phyloP scores from a whole-genome alignment of 2,797 vertebrate genomes.

The Borostomias antarcticus region DNA sequence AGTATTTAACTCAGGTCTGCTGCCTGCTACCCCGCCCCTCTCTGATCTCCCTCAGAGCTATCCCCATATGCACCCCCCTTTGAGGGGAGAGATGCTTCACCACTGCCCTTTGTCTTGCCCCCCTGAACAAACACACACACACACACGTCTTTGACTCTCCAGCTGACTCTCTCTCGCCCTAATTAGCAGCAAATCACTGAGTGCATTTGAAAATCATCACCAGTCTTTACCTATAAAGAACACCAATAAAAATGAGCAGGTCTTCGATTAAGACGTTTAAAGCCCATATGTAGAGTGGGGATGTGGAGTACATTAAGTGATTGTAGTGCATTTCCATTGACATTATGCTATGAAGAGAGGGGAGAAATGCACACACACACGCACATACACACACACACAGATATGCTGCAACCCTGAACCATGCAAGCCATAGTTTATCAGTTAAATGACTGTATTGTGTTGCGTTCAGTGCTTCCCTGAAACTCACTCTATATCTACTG shows the following conservation, averaged over 20 bases:
- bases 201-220: constrained; percentile 71
- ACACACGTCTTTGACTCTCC: too few species aligned
- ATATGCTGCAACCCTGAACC: constrained; percentile 43
- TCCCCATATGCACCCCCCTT: neutral
- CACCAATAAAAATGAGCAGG: constrained; percentile 68
- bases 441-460: constrained; percentile 30
- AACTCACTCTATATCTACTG: constrained; percentile 19
- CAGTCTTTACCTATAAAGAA: constrained; percentile 70
- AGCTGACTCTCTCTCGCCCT: constrained; percentile 54
- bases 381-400: constrained; percentile 38
- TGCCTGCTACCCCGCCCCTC: too few species aligned
- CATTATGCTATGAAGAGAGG: constrained; percentile 54
- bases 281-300: constrained; percentile 61
- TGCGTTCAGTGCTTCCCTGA: constrained; percentile 12
- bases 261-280: constrained; percentile 65
- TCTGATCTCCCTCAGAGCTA: neutral
- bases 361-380: constrained; percentile 32
- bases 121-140: constrained; percentile 45
- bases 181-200: constrained; percentile 68
- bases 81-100: too few species aligned
- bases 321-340: constrained; percentile 64
- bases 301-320: constrained; percentile 65
- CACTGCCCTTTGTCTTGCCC: neutral
- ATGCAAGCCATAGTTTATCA: constrained; percentile 34
- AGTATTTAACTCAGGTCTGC: too few species aligned